Evolutionary conservation across 2,113 vertebrate species (phyloP), one percentile per base, ranked within the genome.

Genomic region (Serilophus lunatus): DNA sequence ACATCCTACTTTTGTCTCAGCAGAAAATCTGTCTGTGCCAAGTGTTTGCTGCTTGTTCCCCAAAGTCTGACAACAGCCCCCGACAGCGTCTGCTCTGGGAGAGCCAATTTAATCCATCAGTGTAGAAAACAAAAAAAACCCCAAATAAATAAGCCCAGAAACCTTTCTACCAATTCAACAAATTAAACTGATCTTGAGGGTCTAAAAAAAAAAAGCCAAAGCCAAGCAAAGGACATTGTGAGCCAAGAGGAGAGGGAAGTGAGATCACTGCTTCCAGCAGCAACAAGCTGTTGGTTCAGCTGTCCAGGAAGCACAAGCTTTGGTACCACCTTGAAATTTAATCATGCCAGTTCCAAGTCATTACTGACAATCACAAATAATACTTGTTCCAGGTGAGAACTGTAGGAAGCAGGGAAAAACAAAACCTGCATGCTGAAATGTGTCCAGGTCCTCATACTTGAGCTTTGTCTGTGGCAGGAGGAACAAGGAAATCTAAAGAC

Each of bases 211-310:
- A 90, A 81, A 8, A 65, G 88, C 50, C 93, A 77, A 91, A 93
- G 78, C n/a, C 78, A 75, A 9, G 4, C 22, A 44, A 80, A 93
- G 79, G 59, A 9, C 40, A 8, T n/a, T 63, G 70, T n/a, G 38
- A 68, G 82, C 93, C 93, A 94, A 76, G 31, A 72, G 75, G 85
- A 93, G 93, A 88, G 90, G 95, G 96, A 96, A 96, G 88, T 96
- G 96, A 96, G 96, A 59, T 96, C 96, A 96, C n/a, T 70, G 82
- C 72, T 93, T 87, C 92, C 88, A 93, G 90, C 82, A 96, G 95
- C 87, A 96, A 61, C 96, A 96, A 96, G 95, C 96, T 96, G 96
- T 94, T 82, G 93, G 89, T 75, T 96, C 96, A 96, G 93, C 96
- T 96, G 96, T 91, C 88, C 96, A 95, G 96, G 96, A 96, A 95